These are phyloP conservation scores for Eubucco bourcierii DNA, from an alignment of 2,113 vertebrate species.

Conservation along the genomic window DNA sequence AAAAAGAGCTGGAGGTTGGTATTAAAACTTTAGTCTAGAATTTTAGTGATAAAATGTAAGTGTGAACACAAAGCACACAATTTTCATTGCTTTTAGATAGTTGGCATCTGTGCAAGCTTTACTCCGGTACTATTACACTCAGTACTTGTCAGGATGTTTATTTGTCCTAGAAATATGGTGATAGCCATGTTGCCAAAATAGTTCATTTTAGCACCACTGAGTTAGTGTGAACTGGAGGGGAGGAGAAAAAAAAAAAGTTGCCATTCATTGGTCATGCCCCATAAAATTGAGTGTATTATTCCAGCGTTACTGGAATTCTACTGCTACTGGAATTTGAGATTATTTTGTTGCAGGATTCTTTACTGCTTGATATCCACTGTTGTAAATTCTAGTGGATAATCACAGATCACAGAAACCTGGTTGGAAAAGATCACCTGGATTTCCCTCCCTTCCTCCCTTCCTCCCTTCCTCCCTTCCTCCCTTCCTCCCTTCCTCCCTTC, in stretches of 20 bases:
- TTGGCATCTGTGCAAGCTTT: background rate
- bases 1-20: slow-evolving; percentile 46
- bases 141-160: background rate
- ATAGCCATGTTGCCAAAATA: background rate
- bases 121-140: background rate
- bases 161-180: background rate
- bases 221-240: background rate
- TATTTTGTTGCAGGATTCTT: too few species aligned
- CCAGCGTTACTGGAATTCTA: too few species aligned
- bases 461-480: too few species aligned
- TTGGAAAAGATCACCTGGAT: too few species aligned
- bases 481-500: too few species aligned
- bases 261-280: background rate
- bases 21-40: background rate
- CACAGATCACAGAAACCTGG: too few species aligned
- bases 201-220: background rate
- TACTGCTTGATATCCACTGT: too few species aligned
- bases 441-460: too few species aligned
- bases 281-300: background rate
- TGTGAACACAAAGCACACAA: background rate
- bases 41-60: background rate
- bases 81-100: background rate
- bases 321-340: too few species aligned
- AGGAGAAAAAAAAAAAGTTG: background rate
- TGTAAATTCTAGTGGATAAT: too few species aligned